Conservation (phyloP, 2,888 invertebrate genomes). For the Diarsia brunnea region DNA sequence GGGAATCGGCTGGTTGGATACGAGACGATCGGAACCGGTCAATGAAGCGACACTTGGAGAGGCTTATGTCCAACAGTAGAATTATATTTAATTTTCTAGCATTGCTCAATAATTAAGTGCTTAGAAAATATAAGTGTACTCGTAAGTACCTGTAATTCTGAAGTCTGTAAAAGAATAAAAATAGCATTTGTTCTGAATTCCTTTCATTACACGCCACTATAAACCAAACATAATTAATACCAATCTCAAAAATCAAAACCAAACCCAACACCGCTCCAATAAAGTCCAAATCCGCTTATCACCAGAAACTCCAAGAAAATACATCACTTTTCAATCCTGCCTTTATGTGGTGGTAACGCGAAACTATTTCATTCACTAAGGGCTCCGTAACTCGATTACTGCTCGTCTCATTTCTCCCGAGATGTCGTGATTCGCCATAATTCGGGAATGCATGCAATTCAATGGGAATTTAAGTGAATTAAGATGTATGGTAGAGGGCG, state of each 20-base stretch:
- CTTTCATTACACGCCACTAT: slow-evolving; percentile 1
- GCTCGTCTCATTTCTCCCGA: slow-evolving; percentile 83
- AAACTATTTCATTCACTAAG: slow-evolving; percentile 76
- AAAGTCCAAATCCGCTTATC: slow-evolving; percentile 30
- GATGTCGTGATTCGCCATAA: slow-evolving; percentile 83
- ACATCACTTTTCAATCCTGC: slow-evolving; percentile 69
- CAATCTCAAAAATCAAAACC: not conserved
- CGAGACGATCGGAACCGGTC: too few species aligned
- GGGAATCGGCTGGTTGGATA: too few species aligned
- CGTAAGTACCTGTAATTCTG: too few species aligned
- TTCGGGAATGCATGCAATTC: slow-evolving; percentile 78
- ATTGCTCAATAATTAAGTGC: not conserved
- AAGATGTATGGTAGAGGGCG: slow-evolving; percentile 80
- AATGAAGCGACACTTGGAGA: too few species aligned
- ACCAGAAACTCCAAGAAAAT: slow-evolving; percentile 47
- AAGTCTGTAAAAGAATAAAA: not conserved
- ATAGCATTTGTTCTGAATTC: not conserved
- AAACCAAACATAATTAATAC: slow-evolving; percentile 27
- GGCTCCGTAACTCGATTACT: slow-evolving; percentile 81
- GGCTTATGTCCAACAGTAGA: too few species aligned
- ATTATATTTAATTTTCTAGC: too few species aligned
- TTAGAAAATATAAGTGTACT: not conserved
- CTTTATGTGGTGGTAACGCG: slow-evolving; percentile 71
- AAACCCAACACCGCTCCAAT: accelerated
- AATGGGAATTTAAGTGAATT: slow-evolving; percentile 84